These are phyloP conservation scores for Botia kubotai DNA, from an alignment of 2,797 vertebrate species.

Conservation along the genomic window DNA sequence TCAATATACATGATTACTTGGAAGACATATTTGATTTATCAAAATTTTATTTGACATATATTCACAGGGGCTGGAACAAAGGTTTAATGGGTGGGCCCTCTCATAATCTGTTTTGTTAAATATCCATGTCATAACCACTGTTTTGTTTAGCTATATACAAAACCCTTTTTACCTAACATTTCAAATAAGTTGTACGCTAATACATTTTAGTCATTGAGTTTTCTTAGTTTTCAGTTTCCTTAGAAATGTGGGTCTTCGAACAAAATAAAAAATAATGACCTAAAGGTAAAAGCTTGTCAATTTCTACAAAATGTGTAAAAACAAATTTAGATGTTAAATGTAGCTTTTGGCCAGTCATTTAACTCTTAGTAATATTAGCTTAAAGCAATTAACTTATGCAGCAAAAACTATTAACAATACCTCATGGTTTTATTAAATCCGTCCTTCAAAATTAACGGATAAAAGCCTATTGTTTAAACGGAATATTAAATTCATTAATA, in stretches of 20 bases:
- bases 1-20: neutral
- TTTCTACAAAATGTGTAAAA: neutral
- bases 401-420: conserved; percentile 32
- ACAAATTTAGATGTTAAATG: no score
- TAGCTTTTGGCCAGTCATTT: neutral
- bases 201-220: neutral
- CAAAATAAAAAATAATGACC: conserved; percentile 17
- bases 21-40: neutral
- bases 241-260: neutral
- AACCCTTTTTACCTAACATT: neutral
- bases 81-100: neutral
- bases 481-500: neutral
- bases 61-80: no score
- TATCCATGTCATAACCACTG: neutral
- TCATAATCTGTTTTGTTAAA: neutral
- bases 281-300: neutral
- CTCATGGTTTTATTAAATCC: conserved; percentile 10
- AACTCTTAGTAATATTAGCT: neutral
- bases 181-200: neutral
- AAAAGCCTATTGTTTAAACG: neutral
- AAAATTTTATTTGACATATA: conserved; percentile 7
- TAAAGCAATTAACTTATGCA: conserved; percentile 20
- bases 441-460: neutral
- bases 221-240: neutral
- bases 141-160: neutral